Conservation (phyloP, 2,888 invertebrate species). For the Urechis unicinctus region DNA sequence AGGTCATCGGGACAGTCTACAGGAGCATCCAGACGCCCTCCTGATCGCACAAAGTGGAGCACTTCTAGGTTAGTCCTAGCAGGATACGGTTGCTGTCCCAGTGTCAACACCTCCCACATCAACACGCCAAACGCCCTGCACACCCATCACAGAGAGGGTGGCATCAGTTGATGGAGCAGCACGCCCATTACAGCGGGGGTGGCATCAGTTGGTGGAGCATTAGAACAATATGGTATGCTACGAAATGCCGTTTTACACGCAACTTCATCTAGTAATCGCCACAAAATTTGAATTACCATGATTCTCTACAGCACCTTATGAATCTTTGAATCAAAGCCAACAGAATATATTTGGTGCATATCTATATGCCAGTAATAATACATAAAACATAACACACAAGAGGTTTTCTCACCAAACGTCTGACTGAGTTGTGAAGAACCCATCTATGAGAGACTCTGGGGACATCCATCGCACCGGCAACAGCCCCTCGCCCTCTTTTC, state of each 20-base stretch:
- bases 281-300: too few species aligned
- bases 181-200: too few species aligned
- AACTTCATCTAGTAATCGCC: too few species aligned
- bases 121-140: slow-evolving; percentile 61
- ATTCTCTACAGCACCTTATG: too few species aligned
- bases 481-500: slow-evolving; percentile 83
- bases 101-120: slow-evolving; percentile 92
- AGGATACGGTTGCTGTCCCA: slow-evolving; percentile 95
- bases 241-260: too few species aligned
- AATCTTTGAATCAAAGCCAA: not conserved
- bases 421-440: slow-evolving; percentile 91
- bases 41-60: slow-evolving; percentile 77
- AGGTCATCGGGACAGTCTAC: slow-evolving; percentile 73
- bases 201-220: too few species aligned
- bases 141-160: too few species aligned
- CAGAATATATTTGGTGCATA: not conserved
- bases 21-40: slow-evolving; percentile 66
- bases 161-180: too few species aligned
- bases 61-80: slow-evolving; percentile 89
- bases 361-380: not conserved
- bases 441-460: slow-evolving; percentile 90
- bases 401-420: slow-evolving; percentile 73
- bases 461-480: slow-evolving; percentile 98
- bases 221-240: too few species aligned
- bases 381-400: too few species aligned